A percentile compares a stretch with the other conserved stretches of the same genome.
Evolutionary conservation across 2,797 vertebrate species (phyloP).

Genomic region (Melanotaenia parkinsoni): DNA sequence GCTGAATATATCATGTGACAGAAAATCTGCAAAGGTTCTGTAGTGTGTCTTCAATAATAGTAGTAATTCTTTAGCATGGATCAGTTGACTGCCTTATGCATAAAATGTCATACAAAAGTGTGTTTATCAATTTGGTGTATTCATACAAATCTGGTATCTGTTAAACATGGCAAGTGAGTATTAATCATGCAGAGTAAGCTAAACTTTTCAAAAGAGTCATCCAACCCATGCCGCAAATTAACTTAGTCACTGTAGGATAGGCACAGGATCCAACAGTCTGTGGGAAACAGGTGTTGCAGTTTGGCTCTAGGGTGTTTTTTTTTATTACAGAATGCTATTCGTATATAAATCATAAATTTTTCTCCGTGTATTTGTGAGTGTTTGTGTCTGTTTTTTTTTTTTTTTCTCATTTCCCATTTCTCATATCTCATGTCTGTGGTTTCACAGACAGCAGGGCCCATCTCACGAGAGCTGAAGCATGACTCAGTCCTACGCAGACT

Average conservation of each 20-base stretch:
- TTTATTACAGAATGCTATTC: conserved; percentile 44
- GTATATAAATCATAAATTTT: conserved; percentile 41
- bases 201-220: conserved; percentile 17
- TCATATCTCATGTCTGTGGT: conserved; percentile 75
- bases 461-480: conserved; percentile 77
- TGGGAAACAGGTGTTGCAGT: conserved; percentile 65
- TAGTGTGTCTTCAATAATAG: neutral
- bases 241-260: conserved; percentile 17
- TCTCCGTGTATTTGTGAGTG: conserved; percentile 1
- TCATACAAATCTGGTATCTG: neutral
- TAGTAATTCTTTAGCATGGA: neutral
- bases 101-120: neutral
- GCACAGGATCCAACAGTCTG: conserved; percentile 34
- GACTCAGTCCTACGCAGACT: conserved; percentile 80
- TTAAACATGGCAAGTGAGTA: neutral
- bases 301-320: conserved; percentile 46
- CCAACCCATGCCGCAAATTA: conserved; percentile 25
- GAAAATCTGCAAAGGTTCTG: neutral
- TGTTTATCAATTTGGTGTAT: neutral
- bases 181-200: conserved; percentile 16
- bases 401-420: conserved; percentile 75
- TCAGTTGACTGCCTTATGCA: neutral
- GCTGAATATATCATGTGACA: neutral
- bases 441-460: conserved; percentile 73
- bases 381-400: conserved; percentile 44